Evolutionary conservation across 2,113 vertebrate genomes (phyloP), one percentile per base, ranked within the genome.

Genomic region (Hyperopisus bebe): DNA sequence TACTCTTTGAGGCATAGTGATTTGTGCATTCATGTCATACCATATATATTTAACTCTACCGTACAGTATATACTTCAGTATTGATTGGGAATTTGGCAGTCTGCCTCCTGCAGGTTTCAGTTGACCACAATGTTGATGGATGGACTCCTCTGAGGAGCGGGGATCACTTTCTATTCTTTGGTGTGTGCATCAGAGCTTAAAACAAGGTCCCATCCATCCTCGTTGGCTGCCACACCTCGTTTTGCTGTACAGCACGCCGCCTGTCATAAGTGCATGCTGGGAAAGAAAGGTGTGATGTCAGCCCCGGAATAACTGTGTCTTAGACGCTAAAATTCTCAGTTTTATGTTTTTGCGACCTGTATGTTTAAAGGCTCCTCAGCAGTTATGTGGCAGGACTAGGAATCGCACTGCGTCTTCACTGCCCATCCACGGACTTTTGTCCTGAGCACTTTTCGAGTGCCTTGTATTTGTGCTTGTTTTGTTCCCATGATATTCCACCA

Each of bases 401-500:
- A 42, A 21, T 31, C 80, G 1, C 3, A 19, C 8, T 42, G 27
- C 8, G 3, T 50, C 9, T 44, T n/a, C 7, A 50, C 24, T 48
- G 46, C n/a, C 9, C 84, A 86, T 31, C 8, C 1, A 4, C 1
- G 84, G 35, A 11, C 84, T 47, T 86, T 51, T 51, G 47, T 13
- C n/a, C 47, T 51, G 11, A 47, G 8, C 74, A 46, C 10, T 91
- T 90, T 88, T 46, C 19, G 39, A 92, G 91, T 93, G 90, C 91
- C 91, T 90, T 88, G 90, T 90, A 93, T 51, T 31, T 46, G 4
- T 3, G 13, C 24, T n/a, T n/a, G 2, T 8, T 42, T 48, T 42
- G n/a, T 44, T 21, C 92, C 92, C 89, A 93, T 94, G 46, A 80
- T 31, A 9, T 8, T 31, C 19, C 86, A 48, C 10, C n/a, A 21